Conservation (phyloP, 2,113 vertebrate species). For the Mystacornis crossleyi region DNA sequence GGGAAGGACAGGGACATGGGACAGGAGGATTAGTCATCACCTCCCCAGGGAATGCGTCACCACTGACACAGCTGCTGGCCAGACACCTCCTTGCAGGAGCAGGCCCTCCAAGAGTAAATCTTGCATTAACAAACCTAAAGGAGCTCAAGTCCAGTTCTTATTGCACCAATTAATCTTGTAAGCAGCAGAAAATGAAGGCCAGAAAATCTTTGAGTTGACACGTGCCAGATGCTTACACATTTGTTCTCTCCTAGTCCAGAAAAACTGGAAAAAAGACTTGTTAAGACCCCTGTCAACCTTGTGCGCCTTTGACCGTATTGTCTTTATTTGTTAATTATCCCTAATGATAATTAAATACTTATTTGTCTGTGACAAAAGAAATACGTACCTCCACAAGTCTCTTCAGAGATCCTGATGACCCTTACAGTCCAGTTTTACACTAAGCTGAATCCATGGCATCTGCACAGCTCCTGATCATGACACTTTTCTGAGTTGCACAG, state of each 20-base stretch:
- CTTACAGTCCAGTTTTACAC: background rate
- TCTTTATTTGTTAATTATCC: background rate
- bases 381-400: background rate
- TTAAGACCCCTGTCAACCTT: background rate
- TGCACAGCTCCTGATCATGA: background rate
- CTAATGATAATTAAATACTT: background rate
- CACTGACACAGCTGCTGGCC: background rate
- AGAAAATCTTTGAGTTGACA: background rate
- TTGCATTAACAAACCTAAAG: background rate
- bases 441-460: background rate
- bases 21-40: background rate
- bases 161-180: background rate
- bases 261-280: background rate
- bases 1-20: background rate
- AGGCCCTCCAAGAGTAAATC: background rate
- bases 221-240: background rate
- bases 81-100: background rate
- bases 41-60: accelerated
- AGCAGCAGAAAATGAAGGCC: background rate
- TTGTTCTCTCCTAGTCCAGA: background rate
- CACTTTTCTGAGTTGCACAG: background rate
- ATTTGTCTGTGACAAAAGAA: background rate
- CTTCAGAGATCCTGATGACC: background rate
- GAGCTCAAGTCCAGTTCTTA: background rate
- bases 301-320: background rate